Conservation (phyloP, 2,797 vertebrate genomes). For the Alfaro cultratus region DNA sequence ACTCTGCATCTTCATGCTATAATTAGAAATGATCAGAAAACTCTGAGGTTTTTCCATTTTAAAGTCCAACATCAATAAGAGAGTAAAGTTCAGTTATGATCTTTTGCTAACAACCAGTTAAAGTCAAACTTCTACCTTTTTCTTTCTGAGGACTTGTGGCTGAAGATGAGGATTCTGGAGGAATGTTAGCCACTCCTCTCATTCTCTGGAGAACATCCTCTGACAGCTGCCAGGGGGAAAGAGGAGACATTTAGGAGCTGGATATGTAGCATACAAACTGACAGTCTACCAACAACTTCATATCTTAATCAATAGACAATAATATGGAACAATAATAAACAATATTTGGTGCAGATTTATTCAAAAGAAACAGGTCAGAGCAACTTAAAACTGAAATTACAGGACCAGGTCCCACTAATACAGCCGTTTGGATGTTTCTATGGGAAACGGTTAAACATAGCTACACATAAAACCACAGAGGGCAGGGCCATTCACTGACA, state of each 20-base stretch:
- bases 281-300: background rate
- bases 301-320: background rate
- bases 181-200: slow-evolving; percentile 79
- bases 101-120: background rate
- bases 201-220: slow-evolving; percentile 91
- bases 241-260: background rate
- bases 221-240: slow-evolving; percentile 80
- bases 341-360: background rate
- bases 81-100: background rate
- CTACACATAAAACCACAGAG: slow-evolving; percentile 42
- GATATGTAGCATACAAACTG: background rate
- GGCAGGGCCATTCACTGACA: slow-evolving; percentile 49
- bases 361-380: background rate
- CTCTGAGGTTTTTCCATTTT: background rate
- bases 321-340: background rate
- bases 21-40: background rate
- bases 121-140: slow-evolving; percentile 26
- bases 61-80: background rate
- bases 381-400: background rate
- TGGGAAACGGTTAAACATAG: slow-evolving; percentile 44
- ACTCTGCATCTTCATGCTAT: background rate
- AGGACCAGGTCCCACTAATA: background rate
- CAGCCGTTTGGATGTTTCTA: background rate
- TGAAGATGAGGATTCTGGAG: slow-evolving; percentile 51
- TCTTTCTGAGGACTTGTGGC: slow-evolving; percentile 56